Conservation (phyloP, 2,888 invertebrate genomes). For the Drosophila vallismaia region DNA sequence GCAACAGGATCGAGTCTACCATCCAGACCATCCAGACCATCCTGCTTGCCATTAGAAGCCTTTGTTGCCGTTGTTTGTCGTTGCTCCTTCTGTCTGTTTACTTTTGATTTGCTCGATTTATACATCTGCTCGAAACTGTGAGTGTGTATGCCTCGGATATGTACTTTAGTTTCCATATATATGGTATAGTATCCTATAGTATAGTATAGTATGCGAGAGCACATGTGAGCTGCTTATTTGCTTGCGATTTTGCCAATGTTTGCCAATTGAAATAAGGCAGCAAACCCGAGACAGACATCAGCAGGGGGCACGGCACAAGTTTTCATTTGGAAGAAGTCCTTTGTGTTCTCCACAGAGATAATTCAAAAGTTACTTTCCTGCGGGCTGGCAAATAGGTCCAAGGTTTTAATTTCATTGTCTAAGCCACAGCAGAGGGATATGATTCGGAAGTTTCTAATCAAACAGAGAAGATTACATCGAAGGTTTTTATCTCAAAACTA, state of each 20-base stretch:
- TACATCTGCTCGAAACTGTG: slow-evolving; percentile 19
- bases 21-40: slow-evolving; percentile 14
- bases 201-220: neutral
- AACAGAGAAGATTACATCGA: too few relatives aligned
- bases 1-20: slow-evolving; percentile 36
- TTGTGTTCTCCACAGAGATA: slow-evolving; percentile 30
- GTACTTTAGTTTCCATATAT: slow-evolving; percentile 1
- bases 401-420: slow-evolving; percentile 10
- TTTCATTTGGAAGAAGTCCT: slow-evolving; percentile 39
- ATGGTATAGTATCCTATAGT: too few relatives aligned
- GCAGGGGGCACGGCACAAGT: slow-evolving; percentile 20
- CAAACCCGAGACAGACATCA: slow-evolving; percentile 34
- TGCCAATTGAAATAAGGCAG: slow-evolving; percentile 65
- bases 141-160: neutral
- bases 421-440: neutral
- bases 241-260: slow-evolving; percentile 59
- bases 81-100: slow-evolving; percentile 58
- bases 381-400: slow-evolving; percentile 16
- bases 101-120: slow-evolving; percentile 72
- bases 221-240: slow-evolving; percentile 59
- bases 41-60: slow-evolving; percentile 55
- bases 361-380: slow-evolving; percentile 36
- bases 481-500: too few relatives aligned
- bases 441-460: too few relatives aligned
- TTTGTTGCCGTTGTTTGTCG: slow-evolving; percentile 44